Evolutionary conservation across 2,888 invertebrate genomes (phyloP).

Genomic region (Patella ulyssiponensis): DNA sequence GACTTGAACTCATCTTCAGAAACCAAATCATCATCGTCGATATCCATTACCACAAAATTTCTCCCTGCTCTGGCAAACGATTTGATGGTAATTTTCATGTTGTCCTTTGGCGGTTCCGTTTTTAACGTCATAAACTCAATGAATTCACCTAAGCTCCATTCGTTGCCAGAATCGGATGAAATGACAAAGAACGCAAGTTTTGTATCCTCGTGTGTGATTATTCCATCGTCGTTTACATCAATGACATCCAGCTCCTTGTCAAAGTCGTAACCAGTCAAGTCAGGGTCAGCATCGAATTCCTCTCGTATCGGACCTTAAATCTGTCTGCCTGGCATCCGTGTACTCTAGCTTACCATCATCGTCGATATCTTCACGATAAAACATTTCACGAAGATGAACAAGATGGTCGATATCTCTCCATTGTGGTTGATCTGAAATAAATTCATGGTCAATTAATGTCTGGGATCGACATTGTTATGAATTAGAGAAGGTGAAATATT

Average conservation of each 20-base stretch:
- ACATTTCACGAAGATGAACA: too few relatives aligned
- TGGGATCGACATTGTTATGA: too few relatives aligned
- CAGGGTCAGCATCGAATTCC: neutral
- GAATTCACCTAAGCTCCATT: neutral
- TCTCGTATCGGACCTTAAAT: neutral
- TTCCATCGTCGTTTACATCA: neutral
- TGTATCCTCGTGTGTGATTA: neutral
- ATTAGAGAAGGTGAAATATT: too few relatives aligned
- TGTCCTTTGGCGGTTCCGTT: neutral
- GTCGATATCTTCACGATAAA: neutral
- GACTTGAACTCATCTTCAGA: neutral
- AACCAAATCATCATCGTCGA: slow-evolving; percentile 1
- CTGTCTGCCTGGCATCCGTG: neutral
- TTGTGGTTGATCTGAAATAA: too few relatives aligned
- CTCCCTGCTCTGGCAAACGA: neutral
- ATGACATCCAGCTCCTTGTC: neutral
- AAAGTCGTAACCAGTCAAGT: neutral
- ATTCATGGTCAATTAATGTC: too few relatives aligned
- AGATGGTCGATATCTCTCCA: too few relatives aligned
- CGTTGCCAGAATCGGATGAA: neutral
- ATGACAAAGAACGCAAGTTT: neutral
- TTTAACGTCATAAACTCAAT: neutral
- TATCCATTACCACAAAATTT: neutral
- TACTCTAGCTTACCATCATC: neutral
- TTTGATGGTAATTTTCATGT: neutral